These are phyloP conservation scores for Pseudomyrmex flavicornis DNA, from an alignment of 1,140 invertebrate genomes.

Conservation along the genomic window DNA sequence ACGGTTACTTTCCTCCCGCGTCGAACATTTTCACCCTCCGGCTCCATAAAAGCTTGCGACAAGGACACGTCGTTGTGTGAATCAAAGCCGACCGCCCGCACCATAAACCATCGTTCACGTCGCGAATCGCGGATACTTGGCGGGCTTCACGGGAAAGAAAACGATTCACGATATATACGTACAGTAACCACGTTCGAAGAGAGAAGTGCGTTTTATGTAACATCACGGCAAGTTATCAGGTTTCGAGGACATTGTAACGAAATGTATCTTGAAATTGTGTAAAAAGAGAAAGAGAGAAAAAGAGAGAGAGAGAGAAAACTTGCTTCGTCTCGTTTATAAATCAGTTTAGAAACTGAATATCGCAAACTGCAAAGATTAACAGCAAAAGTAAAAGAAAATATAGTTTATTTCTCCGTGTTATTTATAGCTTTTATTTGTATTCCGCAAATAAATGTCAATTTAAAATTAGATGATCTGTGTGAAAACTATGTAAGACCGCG, in stretches of 20 bases:
- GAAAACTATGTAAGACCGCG: no score
- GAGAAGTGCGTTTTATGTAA: conserved; percentile 12
- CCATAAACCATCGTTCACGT: conserved; percentile 22
- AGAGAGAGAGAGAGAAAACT: background rate
- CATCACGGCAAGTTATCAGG: no score
- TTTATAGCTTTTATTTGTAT: background rate
- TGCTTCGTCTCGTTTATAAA: background rate
- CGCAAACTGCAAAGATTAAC: background rate
- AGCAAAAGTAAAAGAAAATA: background rate
- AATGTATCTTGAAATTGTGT: no score
- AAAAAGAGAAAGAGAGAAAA: no score
- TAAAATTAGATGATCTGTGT: background rate
- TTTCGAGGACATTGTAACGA: no score
- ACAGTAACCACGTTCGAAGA: no score
- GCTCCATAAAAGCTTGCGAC: conserved; percentile 23
- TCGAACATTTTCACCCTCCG: conserved; percentile 15
- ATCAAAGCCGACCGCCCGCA: conserved; percentile 32
- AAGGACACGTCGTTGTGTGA: conserved; percentile 44
- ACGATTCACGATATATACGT: background rate
- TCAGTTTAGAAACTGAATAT: background rate
- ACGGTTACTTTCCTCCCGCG: conserved; percentile 41
- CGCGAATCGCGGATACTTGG: conserved; percentile 7
- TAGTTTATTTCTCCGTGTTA: background rate
- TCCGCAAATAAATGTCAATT: background rate
- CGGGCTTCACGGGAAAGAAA: background rate